Evolutionary conservation across 2,888 invertebrate species (phyloP), one percentile per base, ranked within the genome.

Genomic region (Drosophila borborema): DNA sequence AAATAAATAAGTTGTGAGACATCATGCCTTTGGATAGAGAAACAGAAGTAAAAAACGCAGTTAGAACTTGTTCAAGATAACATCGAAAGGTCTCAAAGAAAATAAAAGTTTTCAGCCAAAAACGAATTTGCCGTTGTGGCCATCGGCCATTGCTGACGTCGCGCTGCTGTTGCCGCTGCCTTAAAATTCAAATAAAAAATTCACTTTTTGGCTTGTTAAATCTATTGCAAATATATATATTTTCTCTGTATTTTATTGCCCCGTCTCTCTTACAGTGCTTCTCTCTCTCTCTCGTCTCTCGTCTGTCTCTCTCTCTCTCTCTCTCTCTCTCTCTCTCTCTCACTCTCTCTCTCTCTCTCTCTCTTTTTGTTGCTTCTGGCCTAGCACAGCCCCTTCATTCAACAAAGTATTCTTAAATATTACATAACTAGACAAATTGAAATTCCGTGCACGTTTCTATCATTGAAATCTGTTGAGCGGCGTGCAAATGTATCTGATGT

Each of bases 401-500:
- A 51, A 59, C 45, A 51, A 80, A 66, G 63, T 60, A 72, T 75
- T 74, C 66, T 73, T 70, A 80, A 77, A 89, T 81, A 80, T 85
- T 78, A 80, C 82, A 87, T 84, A 84, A 72, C 73, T 71, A 65
- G 59, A 69, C 54, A 82, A 80, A 86, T 90, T 89, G 77, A 84
- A 89, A 87, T 86, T 82, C 79, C 74, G 85, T 64, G 87, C 87
- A 90, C 87, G 90, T 89, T 80, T 79, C 78, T 76, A 84, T 86
- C 87, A 87, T 90, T 87, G 90, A 90, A 90, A 90, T 89, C 87
- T 81, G 90, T 90, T 90, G 90, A 87, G 66, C 73, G 71, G 64
- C 73, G 54, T 55, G 72, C 56, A 72, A 74, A 87, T 80, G 72
- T 88, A 78, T 85, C 81, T 78, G 82, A 87, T 80, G 72, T 88